phyloP scores from a whole-genome alignment of 2,113 vertebrate genomes.

The Pao palembangensis region DNA sequence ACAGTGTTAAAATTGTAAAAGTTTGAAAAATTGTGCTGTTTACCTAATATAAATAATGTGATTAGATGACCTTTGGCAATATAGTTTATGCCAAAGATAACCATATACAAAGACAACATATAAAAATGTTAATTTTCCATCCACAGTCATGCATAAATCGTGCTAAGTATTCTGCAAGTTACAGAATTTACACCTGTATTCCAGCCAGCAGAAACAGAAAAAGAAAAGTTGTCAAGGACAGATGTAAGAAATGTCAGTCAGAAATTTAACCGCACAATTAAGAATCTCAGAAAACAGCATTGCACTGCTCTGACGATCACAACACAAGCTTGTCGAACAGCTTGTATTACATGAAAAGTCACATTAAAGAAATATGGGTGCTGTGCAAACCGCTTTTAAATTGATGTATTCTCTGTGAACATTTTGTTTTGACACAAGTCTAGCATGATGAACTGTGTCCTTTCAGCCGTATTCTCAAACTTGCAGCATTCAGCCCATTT shows the following conservation, averaged over 20 bases:
- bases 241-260: not conserved
- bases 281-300: constrained; percentile 1
- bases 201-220: not conserved
- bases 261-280: not conserved
- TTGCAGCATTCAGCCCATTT: constrained; percentile 11
- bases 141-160: too few relatives aligned
- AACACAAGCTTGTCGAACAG: not conserved
- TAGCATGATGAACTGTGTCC: not conserved
- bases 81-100: not conserved
- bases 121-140: not conserved
- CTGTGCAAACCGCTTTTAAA: not conserved
- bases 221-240: not conserved
- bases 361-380: not conserved
- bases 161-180: too few relatives aligned
- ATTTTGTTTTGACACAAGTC: not conserved
- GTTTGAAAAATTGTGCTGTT: too few relatives aligned
- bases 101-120: not conserved
- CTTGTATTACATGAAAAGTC: not conserved
- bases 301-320: constrained; percentile 3
- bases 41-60: not conserved
- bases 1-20: too few relatives aligned
- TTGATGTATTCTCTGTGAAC: not conserved
- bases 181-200: not conserved
- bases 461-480: not conserved
- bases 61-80: not conserved